Evolutionary conservation across 1,140 invertebrate genomes (phyloP), one percentile per base, ranked within the genome.

Genomic region (Pseudomyrmex sp.): DNA sequence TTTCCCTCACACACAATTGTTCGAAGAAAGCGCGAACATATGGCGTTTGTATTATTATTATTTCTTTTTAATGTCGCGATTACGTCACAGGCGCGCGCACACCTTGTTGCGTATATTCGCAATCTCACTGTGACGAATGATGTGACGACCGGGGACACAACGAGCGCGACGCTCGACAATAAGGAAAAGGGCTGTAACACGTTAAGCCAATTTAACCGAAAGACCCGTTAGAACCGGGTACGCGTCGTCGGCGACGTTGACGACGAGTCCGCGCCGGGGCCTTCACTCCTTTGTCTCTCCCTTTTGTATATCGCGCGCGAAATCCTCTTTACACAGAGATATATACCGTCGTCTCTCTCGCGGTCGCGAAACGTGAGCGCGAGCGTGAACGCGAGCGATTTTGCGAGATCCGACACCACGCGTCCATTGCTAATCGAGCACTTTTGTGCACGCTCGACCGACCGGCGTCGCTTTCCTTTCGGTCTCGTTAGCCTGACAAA

Each of bases 401-500:
- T 69, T 59, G 69, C 75, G 20, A 80, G 66, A 44, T 35, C 48
- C 26, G 13, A 61, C 72, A 18, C 10, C 13, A 58, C 20, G 69
- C 46, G 58, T 70, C 54, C 76, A 79, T 69, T 18, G 15, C 63
- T 79, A 79, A 79, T 79, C 26, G 59, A 56, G 63, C 8, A 48
- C 62, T 68, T 68, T 77, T 69, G 63, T 65, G 18, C 13, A 65
- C 74, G 10, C 44, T 65, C 61, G 48, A 75, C 44, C 15, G 48
- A 9, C 12, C 35, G 35, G 35, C 59, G 8, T 2, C 26, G 54
- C 66, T 70, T 80, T 80, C 76, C 76, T 80, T 80, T 80, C 76
- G 15, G 23, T 80, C 76, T 80, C 76, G 44, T 80, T 80, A 80
- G 44, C 48, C 76, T 66, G 65, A 62, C 66, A 80, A 80, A 80